Evolutionary conservation across 2,888 invertebrate genomes (phyloP).

Genomic region (Zygothrica quintamaculata): DNA sequence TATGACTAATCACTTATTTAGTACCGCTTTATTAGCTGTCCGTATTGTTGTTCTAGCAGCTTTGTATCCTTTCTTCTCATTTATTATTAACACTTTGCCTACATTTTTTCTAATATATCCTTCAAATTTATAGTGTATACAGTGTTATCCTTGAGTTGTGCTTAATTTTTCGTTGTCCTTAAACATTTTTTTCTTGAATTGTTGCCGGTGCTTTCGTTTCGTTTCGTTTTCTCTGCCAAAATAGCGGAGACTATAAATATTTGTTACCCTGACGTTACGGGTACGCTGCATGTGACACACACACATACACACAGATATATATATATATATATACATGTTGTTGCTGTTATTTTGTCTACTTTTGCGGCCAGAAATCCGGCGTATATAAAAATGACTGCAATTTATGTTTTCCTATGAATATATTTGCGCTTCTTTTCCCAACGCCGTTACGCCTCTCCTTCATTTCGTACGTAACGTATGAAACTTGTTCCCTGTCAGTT

Average conservation of each 20-base stretch:
- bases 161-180: slow-evolving; percentile 23
- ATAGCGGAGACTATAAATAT: slow-evolving; percentile 76
- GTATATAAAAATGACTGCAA: slow-evolving; percentile 82
- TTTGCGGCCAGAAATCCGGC: slow-evolving; percentile 78
- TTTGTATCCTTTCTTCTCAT: no score
- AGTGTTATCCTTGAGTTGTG: slow-evolving; percentile 3
- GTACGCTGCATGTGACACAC: slow-evolving; percentile 49
- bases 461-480: background rate
- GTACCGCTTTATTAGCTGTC: no score
- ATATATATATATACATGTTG: slow-evolving; percentile 29
- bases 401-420: slow-evolving; percentile 82
- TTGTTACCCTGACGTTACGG: slow-evolving; percentile 75
- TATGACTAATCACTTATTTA: no score
- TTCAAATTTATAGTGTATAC: slow-evolving; percentile 18
- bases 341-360: slow-evolving; percentile 58
- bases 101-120: background rate
- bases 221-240: slow-evolving; percentile 53
- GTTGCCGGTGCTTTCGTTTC: slow-evolving; percentile 42
- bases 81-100: no score
- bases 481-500: slow-evolving; percentile 25
- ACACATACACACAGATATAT: slow-evolving; percentile 11
- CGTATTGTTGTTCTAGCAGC: no score
- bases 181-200: slow-evolving; percentile 34
- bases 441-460: background rate
- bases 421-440: slow-evolving; percentile 45